Evolutionary conservation across 2,797 vertebrate genomes (phyloP), one percentile per base, ranked within the genome.

Genomic region (Lagodon rhomboides): DNA sequence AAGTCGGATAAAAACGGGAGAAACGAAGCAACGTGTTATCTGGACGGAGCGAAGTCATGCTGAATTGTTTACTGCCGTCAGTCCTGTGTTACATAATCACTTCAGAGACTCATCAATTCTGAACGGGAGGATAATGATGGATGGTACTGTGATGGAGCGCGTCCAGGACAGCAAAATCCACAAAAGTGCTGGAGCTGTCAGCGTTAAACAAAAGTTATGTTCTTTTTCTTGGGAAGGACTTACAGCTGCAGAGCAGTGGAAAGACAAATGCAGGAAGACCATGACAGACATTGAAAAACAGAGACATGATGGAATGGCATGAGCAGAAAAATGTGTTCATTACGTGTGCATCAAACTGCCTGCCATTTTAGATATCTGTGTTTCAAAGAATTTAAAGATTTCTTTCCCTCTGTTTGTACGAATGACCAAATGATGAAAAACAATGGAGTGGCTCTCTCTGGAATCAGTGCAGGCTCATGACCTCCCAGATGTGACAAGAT

Each of bases 201-300:
- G 27, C 17, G 50, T 62, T 66, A 50, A 83, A 83, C 68, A 68
- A 79, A 84, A 86, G 23, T 76, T 74, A 68, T 75, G 43, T 34
- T 75, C 6, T 62, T 73, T 89, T 87, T 83, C 79, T 73, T 84
- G 66, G 79, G 55, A 83, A 80, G 60, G 66, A 51, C 70, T 73
- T 53, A 62, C 60, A 79, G 72, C 66, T 64, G 43, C 30, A 68
- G 15, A 56, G 75, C 41, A 78, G 70, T 73, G 74, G 81, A 80
- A 79, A 80, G 64, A 88, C 12, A 11, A 62, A 75, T 61, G 13
- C 62, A 73, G 25, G 43, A 74, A 65, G 77, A 77, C 30, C 6
- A 67, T 58, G 75, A 84, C 68, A 69, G 55, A 71, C 15, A 15
- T 8, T 74, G 50, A 83, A 82, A 78, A 73, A 78, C 38, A 71